phyloP scores from a whole-genome alignment of 2,888 invertebrate genomes.

The Stenoptilia bipunctidactyla region DNA sequence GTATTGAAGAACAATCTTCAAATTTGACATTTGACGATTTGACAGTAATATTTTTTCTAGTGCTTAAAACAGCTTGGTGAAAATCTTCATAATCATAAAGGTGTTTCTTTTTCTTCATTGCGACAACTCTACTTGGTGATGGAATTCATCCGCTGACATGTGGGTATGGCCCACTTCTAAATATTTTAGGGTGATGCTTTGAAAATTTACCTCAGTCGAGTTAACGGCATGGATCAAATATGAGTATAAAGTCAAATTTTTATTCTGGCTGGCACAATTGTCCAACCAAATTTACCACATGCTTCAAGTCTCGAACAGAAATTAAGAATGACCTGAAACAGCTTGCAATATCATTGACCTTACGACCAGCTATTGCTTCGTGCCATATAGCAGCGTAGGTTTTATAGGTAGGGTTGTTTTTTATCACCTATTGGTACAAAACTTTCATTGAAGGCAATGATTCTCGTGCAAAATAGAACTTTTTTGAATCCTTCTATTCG shows the following conservation, averaged over 20 bases:
- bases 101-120: too few relatives aligned
- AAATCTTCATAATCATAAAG: too few relatives aligned
- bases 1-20: too few relatives aligned
- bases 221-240: too few relatives aligned
- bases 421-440: constrained; percentile 7
- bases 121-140: too few relatives aligned
- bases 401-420: constrained; percentile 5
- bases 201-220: too few relatives aligned
- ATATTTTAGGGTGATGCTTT: background rate
- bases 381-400: constrained; percentile 9
- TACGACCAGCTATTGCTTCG: constrained; percentile 8
- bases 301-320: constrained; percentile 6
- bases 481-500: constrained; percentile 19
- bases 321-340: constrained; percentile 8
- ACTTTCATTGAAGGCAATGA: constrained; percentile 9
- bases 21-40: too few relatives aligned
- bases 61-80: too few relatives aligned
- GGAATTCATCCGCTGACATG: background rate
- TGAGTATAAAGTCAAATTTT: background rate
- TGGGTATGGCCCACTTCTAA: constrained; percentile 1
- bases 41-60: too few relatives aligned
- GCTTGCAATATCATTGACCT: constrained; percentile 7
- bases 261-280: constrained; percentile 10
- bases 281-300: constrained; percentile 9
- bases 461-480: constrained; percentile 17